These are phyloP conservation scores for Seira musarum DNA, from an alignment of 2,888 invertebrate species.

Conservation along the genomic window DNA sequence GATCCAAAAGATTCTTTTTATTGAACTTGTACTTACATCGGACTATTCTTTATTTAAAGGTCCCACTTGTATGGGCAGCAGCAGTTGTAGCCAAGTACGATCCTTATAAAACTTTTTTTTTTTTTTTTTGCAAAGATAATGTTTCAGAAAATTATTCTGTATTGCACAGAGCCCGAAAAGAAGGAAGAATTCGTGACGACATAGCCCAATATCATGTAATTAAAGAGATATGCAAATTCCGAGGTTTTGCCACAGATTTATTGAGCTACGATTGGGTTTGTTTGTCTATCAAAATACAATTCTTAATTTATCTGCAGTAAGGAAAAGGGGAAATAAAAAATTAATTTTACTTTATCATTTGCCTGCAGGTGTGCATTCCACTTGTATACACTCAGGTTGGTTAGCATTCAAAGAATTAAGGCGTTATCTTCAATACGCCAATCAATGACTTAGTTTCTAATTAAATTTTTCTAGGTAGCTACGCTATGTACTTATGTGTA, in stretches of 20 bases:
- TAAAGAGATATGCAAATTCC: slow-evolving; percentile 73
- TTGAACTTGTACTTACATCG: too few relatives aligned
- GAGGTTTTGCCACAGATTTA: slow-evolving; percentile 70
- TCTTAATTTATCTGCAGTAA: too few relatives aligned
- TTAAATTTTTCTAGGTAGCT: too few relatives aligned
- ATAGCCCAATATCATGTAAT: slow-evolving; percentile 73
- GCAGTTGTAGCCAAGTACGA: slow-evolving; percentile 63
- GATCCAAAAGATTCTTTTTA: too few relatives aligned
- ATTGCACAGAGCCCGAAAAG: slow-evolving; percentile 70
- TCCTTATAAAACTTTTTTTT: background rate
- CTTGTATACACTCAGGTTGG: slow-evolving; percentile 72
- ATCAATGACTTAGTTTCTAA: slow-evolving; percentile 40
- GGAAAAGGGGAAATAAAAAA: too few relatives aligned
- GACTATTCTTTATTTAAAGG: too few relatives aligned
- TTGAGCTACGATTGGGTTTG: slow-evolving; percentile 67
- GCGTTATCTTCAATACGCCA: background rate
- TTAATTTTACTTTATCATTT: too few relatives aligned
- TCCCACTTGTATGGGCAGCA: slow-evolving; percentile 72
- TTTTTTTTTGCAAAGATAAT: too few relatives aligned
- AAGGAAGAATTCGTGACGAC: slow-evolving; percentile 71
- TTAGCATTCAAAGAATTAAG: slow-evolving; percentile 15
- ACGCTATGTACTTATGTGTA: slow-evolving; percentile 74
- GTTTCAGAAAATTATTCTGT: too few relatives aligned
- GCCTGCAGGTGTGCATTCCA: slow-evolving; percentile 70
- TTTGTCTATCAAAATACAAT: too few relatives aligned